Base-by-base conservation (phyloP, 2,797 vertebrate genomes). In the Acrossocheilus wenchowensis region DNA sequence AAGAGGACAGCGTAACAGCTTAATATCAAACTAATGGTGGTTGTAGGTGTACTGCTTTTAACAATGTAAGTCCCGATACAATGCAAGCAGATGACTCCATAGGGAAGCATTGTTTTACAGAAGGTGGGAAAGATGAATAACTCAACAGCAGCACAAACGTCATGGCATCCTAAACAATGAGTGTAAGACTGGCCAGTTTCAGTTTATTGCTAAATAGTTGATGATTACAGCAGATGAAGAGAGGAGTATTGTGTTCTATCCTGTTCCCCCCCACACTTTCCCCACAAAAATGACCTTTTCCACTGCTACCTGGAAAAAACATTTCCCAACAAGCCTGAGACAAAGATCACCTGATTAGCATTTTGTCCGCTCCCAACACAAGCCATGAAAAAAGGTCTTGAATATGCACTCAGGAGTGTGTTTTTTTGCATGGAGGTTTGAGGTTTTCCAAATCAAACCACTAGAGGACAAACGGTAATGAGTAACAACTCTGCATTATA, bases 201-300 rank as follows among this genome's bases (percentile, higher is more conserved):
- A 75, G 21, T 69, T 81, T 71, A 79, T 71, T 81, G 74, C 72
- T 73, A 91, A 93, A 93, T 92, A 93, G 90, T 71, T 78, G 82
- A 90, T 88, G 92, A 87, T 77, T 80, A 23, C 83, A 93, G 90
- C 81, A 91, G 89, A 85, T 77, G 84, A 92, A 82, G 90, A 94
- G 92, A 92, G 92, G 90, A 83, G 89, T 79, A 92, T 78, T 92
- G 87, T 89, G 87, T 88, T 88, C 54, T 84, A 91, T 94, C 94
- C 93, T 94, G 92, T 94, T 93, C 91, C 91, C 86, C 87, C 79
- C 90, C 80, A 88, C 54, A 82, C 72, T 81, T 50, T 68, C 74
- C 77, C 30, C 45, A 36, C 45, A 80, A 84, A 90, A 89, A 86
- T 54, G 69, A 90, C 81, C 82, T 88, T 93, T 90, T 91, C 89